phyloP scores from a whole-genome alignment of 92 coral and sea anemone species.

The Palythoa caribaeorum region DNA sequence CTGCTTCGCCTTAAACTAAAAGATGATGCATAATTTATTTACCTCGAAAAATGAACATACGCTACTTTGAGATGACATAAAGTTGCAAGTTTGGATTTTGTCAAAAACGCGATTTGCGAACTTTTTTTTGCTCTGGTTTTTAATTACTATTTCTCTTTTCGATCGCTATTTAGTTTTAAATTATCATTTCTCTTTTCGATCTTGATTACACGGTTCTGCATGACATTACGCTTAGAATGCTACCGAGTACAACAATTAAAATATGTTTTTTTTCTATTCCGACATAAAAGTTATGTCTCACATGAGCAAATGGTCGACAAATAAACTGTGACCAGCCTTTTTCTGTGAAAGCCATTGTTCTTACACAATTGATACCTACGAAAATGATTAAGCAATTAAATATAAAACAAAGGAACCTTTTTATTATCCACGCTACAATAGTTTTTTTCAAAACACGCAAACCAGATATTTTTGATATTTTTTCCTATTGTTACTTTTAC shows the following conservation, averaged over 20 bases:
- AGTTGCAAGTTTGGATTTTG: neutral
- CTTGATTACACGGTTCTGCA: neutral
- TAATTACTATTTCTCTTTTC: neutral
- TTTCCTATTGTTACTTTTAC: no score
- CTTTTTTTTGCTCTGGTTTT: neutral
- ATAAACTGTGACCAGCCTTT: neutral
- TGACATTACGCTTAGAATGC: neutral
- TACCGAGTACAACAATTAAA: neutral
- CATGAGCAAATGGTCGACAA: neutral
- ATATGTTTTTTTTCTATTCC: neutral
- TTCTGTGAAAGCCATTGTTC: neutral
- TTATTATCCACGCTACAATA: no score
- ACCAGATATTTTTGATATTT: no score
- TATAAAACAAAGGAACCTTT: no score
- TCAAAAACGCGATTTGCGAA: neutral
- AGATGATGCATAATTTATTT: no score
- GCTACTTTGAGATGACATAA: no score
- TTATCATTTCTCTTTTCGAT: neutral
- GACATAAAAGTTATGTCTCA: neutral
- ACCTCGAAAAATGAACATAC: no score
- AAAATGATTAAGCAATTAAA: neutral
- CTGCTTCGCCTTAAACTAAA: no score
- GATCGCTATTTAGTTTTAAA: no score
- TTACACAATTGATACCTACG: neutral
- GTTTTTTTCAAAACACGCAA: no score